A percentile compares a stretch with the other conserved stretches of the same genome.
phyloP scores from a whole-genome alignment of 2,113 vertebrate genomes.

The Ammodytes dubius region DNA sequence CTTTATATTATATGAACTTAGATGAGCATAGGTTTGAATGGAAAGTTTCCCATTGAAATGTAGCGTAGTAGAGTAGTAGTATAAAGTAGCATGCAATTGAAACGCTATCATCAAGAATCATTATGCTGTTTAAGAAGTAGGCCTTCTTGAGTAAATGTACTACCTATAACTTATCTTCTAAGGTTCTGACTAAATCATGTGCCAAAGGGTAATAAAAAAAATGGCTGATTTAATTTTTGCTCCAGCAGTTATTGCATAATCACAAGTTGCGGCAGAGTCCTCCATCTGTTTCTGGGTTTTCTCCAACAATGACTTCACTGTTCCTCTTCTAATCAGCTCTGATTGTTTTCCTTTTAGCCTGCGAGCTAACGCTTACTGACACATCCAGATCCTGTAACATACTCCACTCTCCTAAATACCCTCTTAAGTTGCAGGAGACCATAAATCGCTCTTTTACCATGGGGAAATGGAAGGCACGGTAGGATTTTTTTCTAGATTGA shows the following conservation, averaged over 20 bases:
- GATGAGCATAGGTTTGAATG: too few species aligned
- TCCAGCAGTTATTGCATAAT: neutral
- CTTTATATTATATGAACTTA: too few species aligned
- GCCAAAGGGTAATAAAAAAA: neutral
- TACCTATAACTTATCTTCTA: too few species aligned
- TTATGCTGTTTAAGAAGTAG: too few species aligned
- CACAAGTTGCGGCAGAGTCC: neutral
- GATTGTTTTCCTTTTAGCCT: slow-evolving; percentile 31
- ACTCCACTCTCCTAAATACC: slow-evolving; percentile 15
- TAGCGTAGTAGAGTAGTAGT: too few species aligned
- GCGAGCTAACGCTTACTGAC: slow-evolving; percentile 11
- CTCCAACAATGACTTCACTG: slow-evolving; percentile 27
- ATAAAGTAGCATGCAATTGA: too few species aligned
- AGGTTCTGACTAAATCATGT: neutral
- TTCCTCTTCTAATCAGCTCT: slow-evolving; percentile 29
- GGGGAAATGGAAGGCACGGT: slow-evolving; percentile 5
- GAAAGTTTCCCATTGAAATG: too few species aligned
- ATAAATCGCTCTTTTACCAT: neutral
- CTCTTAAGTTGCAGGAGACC: slow-evolving; percentile 26
- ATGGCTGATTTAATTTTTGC: neutral
- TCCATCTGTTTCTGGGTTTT: slow-evolving; percentile 35
- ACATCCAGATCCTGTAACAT: slow-evolving; percentile 4
- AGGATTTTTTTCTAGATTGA: slow-evolving; percentile 41
- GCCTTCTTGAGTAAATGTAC: too few species aligned
- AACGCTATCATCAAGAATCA: too few species aligned